Evolutionary conservation across 2,113 vertebrate species (phyloP).

Genomic region (Mormoops blainvillei): DNA sequence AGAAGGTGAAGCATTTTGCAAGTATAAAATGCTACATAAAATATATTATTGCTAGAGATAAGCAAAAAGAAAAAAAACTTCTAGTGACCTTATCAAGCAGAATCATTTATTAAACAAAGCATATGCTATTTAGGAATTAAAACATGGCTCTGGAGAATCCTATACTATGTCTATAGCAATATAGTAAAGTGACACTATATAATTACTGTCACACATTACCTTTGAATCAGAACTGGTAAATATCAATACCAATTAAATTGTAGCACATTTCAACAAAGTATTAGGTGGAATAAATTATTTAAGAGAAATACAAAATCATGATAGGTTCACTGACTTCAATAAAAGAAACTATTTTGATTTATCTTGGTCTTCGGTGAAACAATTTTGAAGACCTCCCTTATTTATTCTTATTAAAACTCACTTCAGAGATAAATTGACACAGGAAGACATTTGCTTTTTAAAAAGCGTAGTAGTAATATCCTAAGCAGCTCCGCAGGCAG

Average conservation of each 20-base stretch:
- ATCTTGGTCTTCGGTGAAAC: not conserved
- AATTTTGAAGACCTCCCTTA: not conserved
- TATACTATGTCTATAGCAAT: not conserved
- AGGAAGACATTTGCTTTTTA: not conserved
- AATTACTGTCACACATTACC: not conserved
- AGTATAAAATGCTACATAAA: not conserved
- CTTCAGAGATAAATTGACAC: not conserved
- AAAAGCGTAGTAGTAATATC: not conserved
- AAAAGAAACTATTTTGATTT: slow-evolving; percentile 8
- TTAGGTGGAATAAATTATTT: not conserved
- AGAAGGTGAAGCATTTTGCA: not conserved
- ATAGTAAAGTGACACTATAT: not conserved
- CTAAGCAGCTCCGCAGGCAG: not conserved
- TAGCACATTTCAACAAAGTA: not conserved
- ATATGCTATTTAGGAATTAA: not conserved
- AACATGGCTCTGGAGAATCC: not conserved
- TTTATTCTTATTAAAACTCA: not conserved
- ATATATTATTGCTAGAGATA: not conserved
- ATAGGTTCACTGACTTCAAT: not conserved
- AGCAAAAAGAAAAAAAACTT: not conserved
- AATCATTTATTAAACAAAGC: not conserved
- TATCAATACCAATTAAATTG: not conserved
- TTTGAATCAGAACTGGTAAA: not conserved
- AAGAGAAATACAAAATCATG: not conserved
- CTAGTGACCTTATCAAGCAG: not conserved